Conservation (phyloP, 2,888 invertebrate genomes). For the Therioaphis trifolii region DNA sequence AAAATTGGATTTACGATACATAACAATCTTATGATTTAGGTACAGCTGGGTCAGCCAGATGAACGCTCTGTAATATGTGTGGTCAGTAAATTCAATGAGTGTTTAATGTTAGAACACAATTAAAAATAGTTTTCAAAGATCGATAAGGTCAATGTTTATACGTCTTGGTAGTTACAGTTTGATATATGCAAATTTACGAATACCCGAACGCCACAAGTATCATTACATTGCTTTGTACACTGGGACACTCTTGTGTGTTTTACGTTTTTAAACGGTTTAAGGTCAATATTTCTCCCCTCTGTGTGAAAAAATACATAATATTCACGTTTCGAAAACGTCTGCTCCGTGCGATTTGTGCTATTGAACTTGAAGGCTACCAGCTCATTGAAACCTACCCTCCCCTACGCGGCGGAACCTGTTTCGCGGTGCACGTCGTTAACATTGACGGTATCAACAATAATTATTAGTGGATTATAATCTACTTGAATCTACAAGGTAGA, state of each 20-base stretch:
- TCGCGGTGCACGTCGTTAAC: slow-evolving; percentile 31
- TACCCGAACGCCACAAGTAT: background rate
- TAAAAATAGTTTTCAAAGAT: background rate
- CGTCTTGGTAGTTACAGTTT: background rate
- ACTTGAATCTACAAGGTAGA: slow-evolving; percentile 28
- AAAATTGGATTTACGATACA: no score
- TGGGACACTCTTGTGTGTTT: background rate
- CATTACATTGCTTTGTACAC: background rate
- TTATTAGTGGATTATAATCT: background rate
- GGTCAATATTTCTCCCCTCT: background rate
- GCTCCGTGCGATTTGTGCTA: slow-evolving; percentile 37
- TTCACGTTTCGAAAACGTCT: background rate
- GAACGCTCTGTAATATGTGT: no score
- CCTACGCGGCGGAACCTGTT: slow-evolving; percentile 31
- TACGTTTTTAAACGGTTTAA: slow-evolving; percentile 1
- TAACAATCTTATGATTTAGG: no score
- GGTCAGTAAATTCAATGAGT: no score
- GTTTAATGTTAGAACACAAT: no score
- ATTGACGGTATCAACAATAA: slow-evolving; percentile 37
- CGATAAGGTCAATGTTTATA: slow-evolving; percentile 3
- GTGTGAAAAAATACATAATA: background rate
- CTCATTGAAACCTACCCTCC: slow-evolving; percentile 3
- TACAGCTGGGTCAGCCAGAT: no score
- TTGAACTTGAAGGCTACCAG: slow-evolving; percentile 60
- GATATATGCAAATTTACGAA: background rate